These are phyloP conservation scores for Choloepus hoffmanni DNA, from an alignment of 2,113 vertebrate species.

Conservation along the genomic window DNA sequence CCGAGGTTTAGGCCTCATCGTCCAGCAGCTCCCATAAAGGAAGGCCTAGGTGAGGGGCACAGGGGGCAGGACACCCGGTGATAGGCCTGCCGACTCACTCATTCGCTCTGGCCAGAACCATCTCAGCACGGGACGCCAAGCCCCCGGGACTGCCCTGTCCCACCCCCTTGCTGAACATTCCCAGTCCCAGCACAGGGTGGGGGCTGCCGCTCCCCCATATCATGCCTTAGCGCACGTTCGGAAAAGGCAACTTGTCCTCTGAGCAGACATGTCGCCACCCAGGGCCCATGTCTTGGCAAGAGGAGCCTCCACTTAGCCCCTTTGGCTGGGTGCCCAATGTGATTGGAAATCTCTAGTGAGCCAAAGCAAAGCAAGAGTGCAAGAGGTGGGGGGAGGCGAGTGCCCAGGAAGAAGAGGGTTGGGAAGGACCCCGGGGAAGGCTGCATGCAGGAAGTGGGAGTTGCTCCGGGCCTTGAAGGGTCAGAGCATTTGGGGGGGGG, in stretches of 20 bases:
- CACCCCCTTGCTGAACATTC: neutral
- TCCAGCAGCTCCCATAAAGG: neutral
- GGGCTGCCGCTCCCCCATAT: no score
- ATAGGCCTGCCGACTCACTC: no score
- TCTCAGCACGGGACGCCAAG: neutral
- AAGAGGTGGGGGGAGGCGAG: neutral
- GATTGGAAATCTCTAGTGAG: neutral
- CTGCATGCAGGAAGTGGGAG: neutral
- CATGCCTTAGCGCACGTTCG: neutral
- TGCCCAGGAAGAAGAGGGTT: no score
- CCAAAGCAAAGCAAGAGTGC: neutral
- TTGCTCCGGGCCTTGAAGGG: neutral
- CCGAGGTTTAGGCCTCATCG: neutral
- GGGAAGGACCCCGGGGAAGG: neutral
- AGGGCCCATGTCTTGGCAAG: neutral
- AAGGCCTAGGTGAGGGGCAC: neutral
- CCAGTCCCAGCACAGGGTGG: neutral
- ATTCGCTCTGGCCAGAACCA: rapidly evolving
- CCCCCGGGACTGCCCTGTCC: neutral
- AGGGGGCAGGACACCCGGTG: neutral
- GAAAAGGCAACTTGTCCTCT: neutral
- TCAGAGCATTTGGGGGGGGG: neutral
- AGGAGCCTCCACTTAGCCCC: neutral
- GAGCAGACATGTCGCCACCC: neutral
- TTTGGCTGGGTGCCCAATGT: neutral